These are phyloP conservation scores for Urocynchramus pylzowi DNA, from an alignment of 2,113 vertebrate genomes.

Conservation along the genomic window DNA sequence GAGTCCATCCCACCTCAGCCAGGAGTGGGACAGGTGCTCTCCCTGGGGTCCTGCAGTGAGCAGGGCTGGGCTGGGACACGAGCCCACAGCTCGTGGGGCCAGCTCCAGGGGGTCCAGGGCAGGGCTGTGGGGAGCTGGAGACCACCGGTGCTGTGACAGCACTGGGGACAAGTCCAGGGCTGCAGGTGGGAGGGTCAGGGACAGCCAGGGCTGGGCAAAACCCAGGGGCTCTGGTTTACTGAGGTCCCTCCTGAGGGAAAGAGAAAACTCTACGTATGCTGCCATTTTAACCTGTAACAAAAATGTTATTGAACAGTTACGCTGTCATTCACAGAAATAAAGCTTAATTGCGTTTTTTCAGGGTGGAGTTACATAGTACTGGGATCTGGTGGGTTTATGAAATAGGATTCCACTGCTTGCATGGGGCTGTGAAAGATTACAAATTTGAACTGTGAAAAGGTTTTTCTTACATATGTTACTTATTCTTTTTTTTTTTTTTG, in stretches of 20 bases:
- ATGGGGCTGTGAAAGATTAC: background rate
- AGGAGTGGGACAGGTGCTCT: background rate
- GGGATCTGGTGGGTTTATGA: background rate
- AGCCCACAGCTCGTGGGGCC: background rate
- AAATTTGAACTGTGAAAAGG: background rate
- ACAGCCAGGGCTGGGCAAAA: rapidly evolving
- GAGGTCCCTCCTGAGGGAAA: background rate
- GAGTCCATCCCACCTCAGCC: background rate
- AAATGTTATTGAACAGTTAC: background rate
- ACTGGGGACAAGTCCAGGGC: no score
- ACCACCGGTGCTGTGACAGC: rapidly evolving
- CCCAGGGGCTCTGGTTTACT: background rate
- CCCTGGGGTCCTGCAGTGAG: background rate
- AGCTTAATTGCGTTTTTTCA: background rate
- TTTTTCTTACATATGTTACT: background rate
- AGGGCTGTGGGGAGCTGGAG: background rate
- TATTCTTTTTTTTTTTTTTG: background rate
- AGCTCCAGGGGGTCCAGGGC: background rate
- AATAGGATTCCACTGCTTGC: background rate
- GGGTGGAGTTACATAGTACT: background rate
- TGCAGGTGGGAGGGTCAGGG: background rate
- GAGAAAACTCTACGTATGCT: no score
- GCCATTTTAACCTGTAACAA: background rate
- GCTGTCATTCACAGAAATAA: background rate
- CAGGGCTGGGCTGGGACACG: background rate